Conservation (phyloP, 2,797 vertebrate species). For the Chiloscyllium punctatum region DNA sequence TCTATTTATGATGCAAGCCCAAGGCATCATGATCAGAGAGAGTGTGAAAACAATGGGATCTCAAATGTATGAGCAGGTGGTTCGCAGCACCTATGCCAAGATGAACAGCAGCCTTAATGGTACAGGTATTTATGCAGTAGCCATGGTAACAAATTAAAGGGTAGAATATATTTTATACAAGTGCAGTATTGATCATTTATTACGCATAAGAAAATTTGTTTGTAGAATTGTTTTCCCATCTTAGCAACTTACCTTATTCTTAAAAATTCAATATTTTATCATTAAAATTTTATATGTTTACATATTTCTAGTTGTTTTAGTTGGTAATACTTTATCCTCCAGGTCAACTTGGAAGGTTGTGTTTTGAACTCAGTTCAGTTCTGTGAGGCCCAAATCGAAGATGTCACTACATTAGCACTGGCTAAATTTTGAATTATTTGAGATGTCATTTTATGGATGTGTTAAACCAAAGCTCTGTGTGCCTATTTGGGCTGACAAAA, state of each 20-base stretch:
- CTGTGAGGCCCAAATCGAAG: neutral
- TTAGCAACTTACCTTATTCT: no score
- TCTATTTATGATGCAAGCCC: conserved; percentile 97
- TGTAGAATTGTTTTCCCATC: no score
- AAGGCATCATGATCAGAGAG: conserved; percentile 84
- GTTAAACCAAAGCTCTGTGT: neutral
- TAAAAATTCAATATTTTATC: no score
- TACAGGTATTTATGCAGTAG: conserved; percentile 67
- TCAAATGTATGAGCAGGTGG: conserved; percentile 90
- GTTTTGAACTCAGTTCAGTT: neutral
- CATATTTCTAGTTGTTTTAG: neutral
- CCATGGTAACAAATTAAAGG: conserved; percentile 15
- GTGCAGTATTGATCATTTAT: neutral
- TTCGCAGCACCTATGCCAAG: conserved; percentile 75
- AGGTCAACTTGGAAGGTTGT: neutral
- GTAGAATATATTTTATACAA: neutral
- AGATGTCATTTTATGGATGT: neutral
- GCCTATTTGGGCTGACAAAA: neutral
- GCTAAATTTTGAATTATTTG: neutral
- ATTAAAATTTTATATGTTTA: neutral
- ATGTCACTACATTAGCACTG: neutral
- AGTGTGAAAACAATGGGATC: conserved; percentile 85
- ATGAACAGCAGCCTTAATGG: conserved; percentile 74
- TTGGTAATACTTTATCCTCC: neutral
- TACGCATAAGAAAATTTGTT: no score